Conservation (phyloP, 2,888 invertebrate species). For the Ommatoiulus sabulosus region DNA sequence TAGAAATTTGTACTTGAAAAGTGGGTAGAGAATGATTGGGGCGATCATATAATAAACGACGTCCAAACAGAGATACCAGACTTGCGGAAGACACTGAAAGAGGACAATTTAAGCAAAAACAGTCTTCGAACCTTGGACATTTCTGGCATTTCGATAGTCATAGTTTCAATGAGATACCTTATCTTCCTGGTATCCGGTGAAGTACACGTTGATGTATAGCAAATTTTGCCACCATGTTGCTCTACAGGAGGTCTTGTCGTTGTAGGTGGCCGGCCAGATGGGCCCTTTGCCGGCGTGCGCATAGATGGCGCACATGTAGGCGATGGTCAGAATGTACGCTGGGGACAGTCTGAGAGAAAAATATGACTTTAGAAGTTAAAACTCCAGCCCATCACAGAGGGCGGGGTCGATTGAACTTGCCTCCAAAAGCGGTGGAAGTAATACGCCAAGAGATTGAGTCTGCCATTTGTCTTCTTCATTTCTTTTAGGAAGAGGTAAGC, state of each 20-base stretch:
- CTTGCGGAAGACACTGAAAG: constrained; percentile 55
- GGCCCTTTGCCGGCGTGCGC: constrained; percentile 46
- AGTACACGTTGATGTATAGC: constrained; percentile 55
- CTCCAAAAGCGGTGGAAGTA: constrained; percentile 57
- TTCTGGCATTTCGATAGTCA: too few species aligned
- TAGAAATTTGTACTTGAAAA: constrained; percentile 50
- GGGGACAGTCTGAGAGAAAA: constrained; percentile 13
- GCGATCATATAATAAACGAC: constrained; percentile 46
- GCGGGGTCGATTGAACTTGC: constrained; percentile 8
- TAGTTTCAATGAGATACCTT: not conserved
- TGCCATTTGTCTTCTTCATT: constrained; percentile 46
- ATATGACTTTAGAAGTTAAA: not conserved
- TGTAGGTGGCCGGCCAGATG: constrained; percentile 48
- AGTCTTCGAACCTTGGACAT: too few species aligned
- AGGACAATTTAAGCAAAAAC: not conserved
- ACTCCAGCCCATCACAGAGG: not conserved
- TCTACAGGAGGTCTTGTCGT: constrained; percentile 16
- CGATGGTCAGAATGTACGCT: constrained; percentile 50
- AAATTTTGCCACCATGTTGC: constrained; percentile 52
- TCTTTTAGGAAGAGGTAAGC: constrained; percentile 53
- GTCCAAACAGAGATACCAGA: constrained; percentile 56
- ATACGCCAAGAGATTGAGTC: constrained; percentile 45
- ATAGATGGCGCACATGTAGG: constrained; percentile 47
- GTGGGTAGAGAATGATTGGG: constrained; percentile 52
- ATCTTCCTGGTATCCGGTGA: not conserved